phyloP scores from a whole-genome alignment of 2,113 vertebrate genomes.

The Grus americana region DNA sequence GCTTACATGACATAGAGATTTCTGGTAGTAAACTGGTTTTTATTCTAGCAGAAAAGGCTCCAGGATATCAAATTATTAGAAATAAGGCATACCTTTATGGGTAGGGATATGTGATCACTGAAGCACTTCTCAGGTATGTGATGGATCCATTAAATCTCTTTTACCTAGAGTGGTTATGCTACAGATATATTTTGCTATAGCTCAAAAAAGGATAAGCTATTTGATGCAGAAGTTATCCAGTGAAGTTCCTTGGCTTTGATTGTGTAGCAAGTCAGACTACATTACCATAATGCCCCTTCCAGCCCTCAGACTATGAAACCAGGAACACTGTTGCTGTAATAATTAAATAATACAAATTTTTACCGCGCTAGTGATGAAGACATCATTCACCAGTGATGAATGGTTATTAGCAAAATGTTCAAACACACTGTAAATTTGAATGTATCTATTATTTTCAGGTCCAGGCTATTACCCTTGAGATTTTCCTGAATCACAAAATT shows the following conservation, averaged over 20 bases:
- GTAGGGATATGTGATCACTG: not conserved
- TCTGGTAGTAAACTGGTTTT: not conserved
- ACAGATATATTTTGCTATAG: not conserved
- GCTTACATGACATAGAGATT: not conserved
- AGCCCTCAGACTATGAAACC: not conserved
- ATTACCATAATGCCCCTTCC: not conserved
- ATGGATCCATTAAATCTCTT: not conserved
- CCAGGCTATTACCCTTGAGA: conserved; percentile 51
- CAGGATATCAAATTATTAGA: not conserved
- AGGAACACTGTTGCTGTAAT: not conserved
- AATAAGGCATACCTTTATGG: not conserved
- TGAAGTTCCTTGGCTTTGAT: not conserved
- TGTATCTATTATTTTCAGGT: conserved; percentile 52
- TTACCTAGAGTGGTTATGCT: not conserved
- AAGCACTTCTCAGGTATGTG: not conserved
- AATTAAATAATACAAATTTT: not conserved
- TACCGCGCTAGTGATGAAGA: not conserved
- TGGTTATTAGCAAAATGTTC: not conserved
- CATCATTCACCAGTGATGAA: not conserved
- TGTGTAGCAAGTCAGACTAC: not conserved
- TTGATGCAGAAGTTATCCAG: not conserved
- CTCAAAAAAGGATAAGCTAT: not conserved
- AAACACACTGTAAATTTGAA: not conserved
- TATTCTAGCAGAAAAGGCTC: not conserved
- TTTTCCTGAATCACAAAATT: conserved; percentile 56